Base-by-base conservation (phyloP, 2,888 invertebrate genomes). In the Idaea dimidiata region DNA sequence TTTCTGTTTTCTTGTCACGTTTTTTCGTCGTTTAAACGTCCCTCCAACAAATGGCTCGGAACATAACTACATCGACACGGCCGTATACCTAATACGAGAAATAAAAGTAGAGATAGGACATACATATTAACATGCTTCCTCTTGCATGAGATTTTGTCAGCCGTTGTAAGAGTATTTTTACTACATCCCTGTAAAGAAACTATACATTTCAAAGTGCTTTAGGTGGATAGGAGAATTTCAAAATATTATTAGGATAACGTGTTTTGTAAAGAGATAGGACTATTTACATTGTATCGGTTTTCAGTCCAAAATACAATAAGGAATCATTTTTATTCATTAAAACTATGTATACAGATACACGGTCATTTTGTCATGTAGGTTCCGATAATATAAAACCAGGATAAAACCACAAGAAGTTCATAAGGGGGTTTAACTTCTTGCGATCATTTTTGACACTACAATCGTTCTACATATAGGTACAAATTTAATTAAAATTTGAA, bases 1-100 rank as follows among this genome's bases (percentile, higher is more conserved):
- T 73, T 84, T 89, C 80, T 81, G 85, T 86, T 88, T 89, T 88
- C 88, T 86, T 79, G 88, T 89, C 89, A 89, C 89, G 88, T 88
- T 87, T 88, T 86, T 88, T 82, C 84, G 84, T 74, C 83, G 81
- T 87, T 88, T 88, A 87, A 87, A 84, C 83, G 83, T 85, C 84
- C 84, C 81, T 79, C 79, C 78, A 82, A 86, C 87, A 87, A 88
- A 88, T 86, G 86, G 83, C 76, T 77, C 72, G 83, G 82, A 87
- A 85, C 83, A 83, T 83, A 86, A 85, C 84, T 83, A 84, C 84
- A 82, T 83, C 77, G 77, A 75, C 80, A 79, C 75, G 70, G 66
- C 66, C 72, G 75, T 79, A 77, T 80, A 78, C 72, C 76, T 74
- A 79, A 79, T 74, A 79, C 72, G 68, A 78, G 73, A 74, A 78